Conservation (phyloP, 2,888 invertebrate genomes). For the Pecten maximus region DNA sequence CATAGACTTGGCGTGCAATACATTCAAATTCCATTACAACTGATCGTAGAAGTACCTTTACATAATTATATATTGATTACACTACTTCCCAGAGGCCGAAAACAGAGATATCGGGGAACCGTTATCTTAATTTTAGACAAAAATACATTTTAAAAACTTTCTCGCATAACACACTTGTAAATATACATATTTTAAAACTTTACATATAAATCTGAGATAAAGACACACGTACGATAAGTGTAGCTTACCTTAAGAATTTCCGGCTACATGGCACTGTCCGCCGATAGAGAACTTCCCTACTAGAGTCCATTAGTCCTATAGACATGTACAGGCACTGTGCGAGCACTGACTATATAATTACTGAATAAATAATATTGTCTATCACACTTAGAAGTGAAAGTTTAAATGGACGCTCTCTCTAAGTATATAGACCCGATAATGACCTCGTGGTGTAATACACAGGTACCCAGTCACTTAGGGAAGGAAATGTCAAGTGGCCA, state of each 20-base stretch:
- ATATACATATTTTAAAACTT: too few relatives aligned
- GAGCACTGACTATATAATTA: background rate
- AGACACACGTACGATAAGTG: background rate
- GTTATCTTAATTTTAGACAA: background rate
- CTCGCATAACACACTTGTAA: too few relatives aligned
- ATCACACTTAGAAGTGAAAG: constrained; percentile 7
- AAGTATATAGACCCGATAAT: background rate
- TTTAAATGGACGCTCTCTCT: background rate
- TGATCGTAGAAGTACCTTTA: background rate
- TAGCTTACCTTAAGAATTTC: background rate
- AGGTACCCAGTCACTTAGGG: constrained; percentile 14
- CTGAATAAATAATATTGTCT: background rate
- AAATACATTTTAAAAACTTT: background rate
- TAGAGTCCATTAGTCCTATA: background rate
- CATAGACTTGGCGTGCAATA: too few relatives aligned
- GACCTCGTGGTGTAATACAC: background rate
- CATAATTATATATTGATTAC: background rate
- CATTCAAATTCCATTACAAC: background rate
- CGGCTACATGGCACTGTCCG: background rate
- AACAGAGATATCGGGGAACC: background rate
- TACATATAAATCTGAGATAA: background rate
- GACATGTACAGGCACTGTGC: constrained; percentile 6
- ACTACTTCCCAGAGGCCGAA: too few relatives aligned
- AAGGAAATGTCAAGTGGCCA: background rate
- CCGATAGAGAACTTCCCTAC: background rate